A percentile compares a stretch with the other conserved stretches of the same genome.
Conservation (phyloP, 2,888 invertebrate species). For the Charanyca ferruginea region DNA sequence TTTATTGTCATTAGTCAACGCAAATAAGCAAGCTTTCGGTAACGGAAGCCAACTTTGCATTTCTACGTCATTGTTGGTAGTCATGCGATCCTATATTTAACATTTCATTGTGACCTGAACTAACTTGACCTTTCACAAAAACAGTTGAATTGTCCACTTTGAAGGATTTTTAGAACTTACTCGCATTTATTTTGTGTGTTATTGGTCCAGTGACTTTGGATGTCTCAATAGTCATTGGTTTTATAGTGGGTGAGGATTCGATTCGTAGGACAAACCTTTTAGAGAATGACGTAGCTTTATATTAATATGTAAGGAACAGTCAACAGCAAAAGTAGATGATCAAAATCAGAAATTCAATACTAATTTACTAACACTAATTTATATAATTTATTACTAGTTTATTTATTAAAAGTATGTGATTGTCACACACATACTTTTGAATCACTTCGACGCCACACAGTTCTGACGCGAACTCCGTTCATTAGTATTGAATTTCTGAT, state of each 20-base stretch:
- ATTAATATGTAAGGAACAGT: background rate
- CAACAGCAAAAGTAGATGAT: no score
- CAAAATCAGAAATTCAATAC: no score
- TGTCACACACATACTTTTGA: no score
- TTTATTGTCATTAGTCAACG: conserved; percentile 70
- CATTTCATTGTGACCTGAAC: conserved; percentile 81
- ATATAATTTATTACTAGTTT: no score
- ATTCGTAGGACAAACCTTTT: conserved; percentile 3
- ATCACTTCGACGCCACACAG: no score
- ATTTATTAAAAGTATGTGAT: no score
- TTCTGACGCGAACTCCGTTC: no score
- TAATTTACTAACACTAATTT: no score
- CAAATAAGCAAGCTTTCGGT: conserved; percentile 70
- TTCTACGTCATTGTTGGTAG: conserved; percentile 78
- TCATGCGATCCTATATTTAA: conserved; percentile 89
- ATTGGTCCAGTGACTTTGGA: conserved; percentile 39
- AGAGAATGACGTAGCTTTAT: background rate
- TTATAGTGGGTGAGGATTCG: conserved; percentile 2
- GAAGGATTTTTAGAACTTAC: conserved; percentile 64
- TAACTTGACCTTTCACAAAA: conserved; percentile 76
- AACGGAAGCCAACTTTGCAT: conserved; percentile 78
- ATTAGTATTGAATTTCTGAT: no score
- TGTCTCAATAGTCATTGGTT: conserved; percentile 34
- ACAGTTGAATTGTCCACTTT: conserved; percentile 64
- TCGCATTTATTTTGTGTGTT: conserved; percentile 42